phyloP scores from a whole-genome alignment of 2,888 invertebrate species.

The Acleris sparsana region DNA sequence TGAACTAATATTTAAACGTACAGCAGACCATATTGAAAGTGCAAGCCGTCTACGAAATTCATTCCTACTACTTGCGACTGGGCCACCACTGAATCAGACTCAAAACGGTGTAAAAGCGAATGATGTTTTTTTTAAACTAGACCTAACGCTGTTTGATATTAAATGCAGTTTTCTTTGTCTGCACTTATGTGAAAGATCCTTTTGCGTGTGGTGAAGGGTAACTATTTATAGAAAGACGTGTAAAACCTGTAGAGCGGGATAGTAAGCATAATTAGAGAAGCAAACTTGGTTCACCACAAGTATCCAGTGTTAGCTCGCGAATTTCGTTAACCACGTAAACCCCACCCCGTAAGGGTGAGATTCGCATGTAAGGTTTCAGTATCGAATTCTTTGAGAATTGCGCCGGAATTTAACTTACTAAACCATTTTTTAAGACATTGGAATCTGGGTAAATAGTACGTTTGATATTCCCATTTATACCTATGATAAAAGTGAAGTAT shows the following conservation, averaged over 20 bases:
- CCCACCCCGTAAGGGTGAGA: conserved; percentile 2
- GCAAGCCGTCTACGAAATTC: conserved; percentile 74
- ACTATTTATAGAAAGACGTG: conserved; percentile 76
- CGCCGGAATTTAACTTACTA: too few species aligned
- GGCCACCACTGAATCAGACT: conserved; percentile 57
- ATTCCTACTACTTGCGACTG: conserved; percentile 72
- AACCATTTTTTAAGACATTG: not conserved
- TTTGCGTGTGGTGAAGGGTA: conserved; percentile 42
- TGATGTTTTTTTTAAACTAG: conserved; percentile 39
- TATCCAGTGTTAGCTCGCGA: conserved; percentile 44
- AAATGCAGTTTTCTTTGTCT: conserved; percentile 44
- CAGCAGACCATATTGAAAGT: conserved; percentile 65
- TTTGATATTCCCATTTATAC: too few species aligned
- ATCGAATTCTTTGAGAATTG: not conserved
- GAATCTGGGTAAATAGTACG: not conserved
- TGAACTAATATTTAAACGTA: conserved; percentile 28
- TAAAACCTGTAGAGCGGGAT: conserved; percentile 75
- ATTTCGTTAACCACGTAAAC: conserved; percentile 18
- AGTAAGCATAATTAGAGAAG: conserved; percentile 63
- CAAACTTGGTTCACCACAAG: conserved; percentile 63
- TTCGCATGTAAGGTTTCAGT: conserved; percentile 10
- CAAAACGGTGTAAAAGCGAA: conserved; percentile 41
- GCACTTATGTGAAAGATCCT: conserved; percentile 41
- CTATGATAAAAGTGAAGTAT: too few species aligned
- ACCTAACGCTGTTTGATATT: conserved; percentile 40